Conservation (phyloP, 2,113 vertebrate species). For the Calidris pygmaea region DNA sequence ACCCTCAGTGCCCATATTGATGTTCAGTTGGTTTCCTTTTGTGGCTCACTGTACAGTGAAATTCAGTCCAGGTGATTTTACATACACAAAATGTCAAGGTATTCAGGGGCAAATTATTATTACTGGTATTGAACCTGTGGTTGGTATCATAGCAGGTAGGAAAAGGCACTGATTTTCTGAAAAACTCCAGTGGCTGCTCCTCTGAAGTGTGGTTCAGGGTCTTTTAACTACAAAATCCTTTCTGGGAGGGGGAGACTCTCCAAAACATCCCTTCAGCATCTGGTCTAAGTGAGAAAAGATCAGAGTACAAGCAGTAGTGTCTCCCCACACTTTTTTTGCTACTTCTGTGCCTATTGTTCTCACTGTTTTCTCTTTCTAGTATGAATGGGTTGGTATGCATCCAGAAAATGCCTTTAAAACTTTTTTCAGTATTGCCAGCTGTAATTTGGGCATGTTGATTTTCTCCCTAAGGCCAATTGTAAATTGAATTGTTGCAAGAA, state of each 20-base stretch:
- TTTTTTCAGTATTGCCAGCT: background rate
- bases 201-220: background rate
- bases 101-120: background rate
- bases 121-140: background rate
- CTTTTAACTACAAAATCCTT: background rate
- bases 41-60: background rate
- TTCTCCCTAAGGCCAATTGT: slow-evolving; percentile 18
- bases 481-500: slow-evolving; percentile 38
- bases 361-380: background rate
- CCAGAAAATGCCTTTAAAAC: background rate
- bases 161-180: background rate
- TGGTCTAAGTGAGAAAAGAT: background rate
- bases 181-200: background rate
- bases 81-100: background rate
- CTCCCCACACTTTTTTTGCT: background rate
- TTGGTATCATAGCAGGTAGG: background rate
- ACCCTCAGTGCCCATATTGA: background rate
- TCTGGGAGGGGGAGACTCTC: background rate
- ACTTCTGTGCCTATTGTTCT: background rate
- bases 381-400: background rate
- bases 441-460: slow-evolving; percentile 28
- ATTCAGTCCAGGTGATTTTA: background rate
- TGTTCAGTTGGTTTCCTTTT: background rate
- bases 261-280: background rate
- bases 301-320: background rate